Base-by-base conservation (phyloP, 2,113 vertebrate species). In the Ceyx melanurus region DNA sequence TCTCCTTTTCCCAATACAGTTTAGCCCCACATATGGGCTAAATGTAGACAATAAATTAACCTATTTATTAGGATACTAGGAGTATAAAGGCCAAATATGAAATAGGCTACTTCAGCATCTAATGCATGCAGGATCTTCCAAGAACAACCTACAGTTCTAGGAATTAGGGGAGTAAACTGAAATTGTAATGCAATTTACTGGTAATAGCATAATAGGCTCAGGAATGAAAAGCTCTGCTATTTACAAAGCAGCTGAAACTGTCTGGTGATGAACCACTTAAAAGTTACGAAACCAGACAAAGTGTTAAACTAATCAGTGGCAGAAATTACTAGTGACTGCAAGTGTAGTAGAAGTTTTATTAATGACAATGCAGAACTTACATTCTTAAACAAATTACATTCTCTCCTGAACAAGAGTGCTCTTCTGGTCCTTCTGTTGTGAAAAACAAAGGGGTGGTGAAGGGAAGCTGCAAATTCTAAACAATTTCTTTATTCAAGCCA, bases 331-430 rank as follows among this genome's bases (percentile, higher is more conserved):
- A 5, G 11, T 37, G 22, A 60, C 15, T 53, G 50, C n/a, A 86
- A 84, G 20, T 7, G 7, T 48, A 37, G 18, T 18, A 56, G 10
- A 42, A 58, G 16, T 17, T 5, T 17, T 23, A 5, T 28, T 33
- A 72, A 62, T 16, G 22, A 35, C 20, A 84, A 45, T 0, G 1
- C 29, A 48, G n/a, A 57, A 64, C 10, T 61, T 78, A 6, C 0
- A 35, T n/a, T 48, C 12, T 51, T 60, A 68, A 72, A 57, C 6
- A n/a, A 0, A 0, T 37, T 37, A 37, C 10, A 37, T 37, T 37
- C 15, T 71, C 12, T 29, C 15, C 33, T 84, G 43, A 57, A 28
- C 26, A 35, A 56, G 15, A n/a, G 9, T 5, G 14, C 17, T 58
- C 9, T 65, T 67, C 25, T 48, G n/a, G 15, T 58, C 15, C 13